These are phyloP conservation scores for Nematopogon swammerdamellus DNA, from an alignment of 2,888 invertebrate species.

Conservation along the genomic window DNA sequence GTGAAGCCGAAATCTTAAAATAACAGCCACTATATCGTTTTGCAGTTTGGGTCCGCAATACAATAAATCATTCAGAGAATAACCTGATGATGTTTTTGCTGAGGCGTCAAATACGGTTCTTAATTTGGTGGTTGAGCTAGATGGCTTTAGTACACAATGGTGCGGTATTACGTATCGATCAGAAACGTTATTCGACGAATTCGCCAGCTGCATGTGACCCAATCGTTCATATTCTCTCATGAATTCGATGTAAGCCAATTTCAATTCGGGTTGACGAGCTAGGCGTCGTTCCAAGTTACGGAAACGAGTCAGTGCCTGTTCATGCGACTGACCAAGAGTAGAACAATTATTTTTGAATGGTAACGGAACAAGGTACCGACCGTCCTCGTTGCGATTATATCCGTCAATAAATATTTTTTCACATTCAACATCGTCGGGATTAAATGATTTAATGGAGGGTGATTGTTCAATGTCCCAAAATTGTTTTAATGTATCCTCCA, in stretches of 20 bases:
- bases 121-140: constrained; percentile 12
- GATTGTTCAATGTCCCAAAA: background rate
- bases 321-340: background rate
- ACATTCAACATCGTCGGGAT: background rate
- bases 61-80: constrained; percentile 11
- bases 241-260: constrained; percentile 8
- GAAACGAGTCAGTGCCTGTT: background rate
- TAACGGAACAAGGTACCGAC: background rate
- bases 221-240: constrained; percentile 12
- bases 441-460: background rate
- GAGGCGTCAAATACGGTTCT: constrained; percentile 16
- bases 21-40: constrained; percentile 12
- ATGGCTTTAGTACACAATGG: constrained; percentile 11
- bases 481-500: background rate
- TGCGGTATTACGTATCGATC: constrained; percentile 8
- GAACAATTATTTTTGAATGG: background rate
- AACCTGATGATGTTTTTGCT: constrained; percentile 8
- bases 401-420: background rate
- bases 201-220: constrained; percentile 11
- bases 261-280: background rate
- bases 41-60: constrained; percentile 14
- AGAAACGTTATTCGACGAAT: no score
- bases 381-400: background rate
- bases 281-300: background rate
- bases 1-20: constrained; percentile 12